A percentile compares a stretch with the other conserved stretches of the same genome.
phyloP scores from a whole-genome alignment of 2,888 invertebrate genomes.

The Steromphala cineraria region DNA sequence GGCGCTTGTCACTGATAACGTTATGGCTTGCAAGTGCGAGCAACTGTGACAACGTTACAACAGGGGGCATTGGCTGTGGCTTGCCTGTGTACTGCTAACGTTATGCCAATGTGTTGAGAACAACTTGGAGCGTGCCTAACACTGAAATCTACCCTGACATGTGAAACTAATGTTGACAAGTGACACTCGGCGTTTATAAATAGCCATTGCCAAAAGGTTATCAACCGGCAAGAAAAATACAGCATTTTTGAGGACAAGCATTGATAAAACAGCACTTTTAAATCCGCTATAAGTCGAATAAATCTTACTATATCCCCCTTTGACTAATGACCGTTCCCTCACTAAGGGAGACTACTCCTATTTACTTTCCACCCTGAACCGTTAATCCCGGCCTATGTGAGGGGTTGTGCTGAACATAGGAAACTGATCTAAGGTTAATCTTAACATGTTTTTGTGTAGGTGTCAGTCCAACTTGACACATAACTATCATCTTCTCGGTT shows the following conservation, averaged over 20 bases:
- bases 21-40: too few relatives aligned
- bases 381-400: neutral
- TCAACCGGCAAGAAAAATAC: neutral
- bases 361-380: neutral
- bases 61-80: too few relatives aligned
- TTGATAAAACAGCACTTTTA: slow-evolving; percentile 12
- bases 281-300: neutral
- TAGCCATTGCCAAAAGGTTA: slow-evolving; percentile 7
- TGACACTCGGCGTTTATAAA: neutral
- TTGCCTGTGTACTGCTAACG: too few relatives aligned
- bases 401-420: neutral
- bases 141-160: neutral
- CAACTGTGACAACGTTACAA: too few relatives aligned
- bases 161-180: neutral
- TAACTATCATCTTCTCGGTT: neutral
- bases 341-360: neutral
- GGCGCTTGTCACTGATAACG: too few relatives aligned
- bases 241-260: neutral
- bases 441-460: neutral
- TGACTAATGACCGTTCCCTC: slow-evolving; percentile 1
- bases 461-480: neutral
- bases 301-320: neutral
- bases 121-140: neutral
- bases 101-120: too few relatives aligned
- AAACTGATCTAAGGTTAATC: neutral